These are phyloP conservation scores for Zapus hudsonius DNA, from an alignment of 2,113 vertebrate genomes.

Conservation along the genomic window DNA sequence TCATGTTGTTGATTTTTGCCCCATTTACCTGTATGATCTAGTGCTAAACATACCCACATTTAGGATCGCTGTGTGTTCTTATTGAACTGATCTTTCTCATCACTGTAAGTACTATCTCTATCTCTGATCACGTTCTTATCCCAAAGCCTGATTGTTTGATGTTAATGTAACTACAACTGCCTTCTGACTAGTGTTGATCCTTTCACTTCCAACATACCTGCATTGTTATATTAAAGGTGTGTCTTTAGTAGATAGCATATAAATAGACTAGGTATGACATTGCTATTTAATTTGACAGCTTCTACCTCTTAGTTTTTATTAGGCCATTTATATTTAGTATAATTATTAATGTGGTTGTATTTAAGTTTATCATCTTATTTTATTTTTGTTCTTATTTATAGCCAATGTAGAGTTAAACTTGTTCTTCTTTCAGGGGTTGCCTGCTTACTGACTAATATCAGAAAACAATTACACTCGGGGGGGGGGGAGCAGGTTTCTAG, in stretches of 20 bases:
- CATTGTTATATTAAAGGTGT: neutral
- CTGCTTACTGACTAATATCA: neutral
- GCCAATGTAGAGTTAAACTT: neutral
- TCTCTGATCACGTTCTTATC: neutral
- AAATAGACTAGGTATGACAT: neutral
- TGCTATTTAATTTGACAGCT: neutral
- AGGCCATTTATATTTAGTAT: neutral
- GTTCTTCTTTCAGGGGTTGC: neutral
- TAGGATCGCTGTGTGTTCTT: neutral
- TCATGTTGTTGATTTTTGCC: neutral
- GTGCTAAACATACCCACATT: neutral
- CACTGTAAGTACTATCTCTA: neutral
- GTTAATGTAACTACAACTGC: neutral
- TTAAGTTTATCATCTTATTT: neutral
- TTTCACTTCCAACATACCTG: neutral
- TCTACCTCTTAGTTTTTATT: constrained; percentile 14
- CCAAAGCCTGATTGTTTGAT: neutral
- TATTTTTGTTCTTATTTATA: constrained; percentile 27
- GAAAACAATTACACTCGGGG: neutral
- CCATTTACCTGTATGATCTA: neutral
- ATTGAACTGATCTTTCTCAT: neutral
- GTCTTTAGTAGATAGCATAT: neutral
- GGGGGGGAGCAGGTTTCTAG: neutral
- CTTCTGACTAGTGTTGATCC: neutral
- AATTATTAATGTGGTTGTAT: neutral